Evolutionary conservation across 2,113 vertebrate species (phyloP), one percentile per base, ranked within the genome.

Genomic region (Takifugu bimaculatus): DNA sequence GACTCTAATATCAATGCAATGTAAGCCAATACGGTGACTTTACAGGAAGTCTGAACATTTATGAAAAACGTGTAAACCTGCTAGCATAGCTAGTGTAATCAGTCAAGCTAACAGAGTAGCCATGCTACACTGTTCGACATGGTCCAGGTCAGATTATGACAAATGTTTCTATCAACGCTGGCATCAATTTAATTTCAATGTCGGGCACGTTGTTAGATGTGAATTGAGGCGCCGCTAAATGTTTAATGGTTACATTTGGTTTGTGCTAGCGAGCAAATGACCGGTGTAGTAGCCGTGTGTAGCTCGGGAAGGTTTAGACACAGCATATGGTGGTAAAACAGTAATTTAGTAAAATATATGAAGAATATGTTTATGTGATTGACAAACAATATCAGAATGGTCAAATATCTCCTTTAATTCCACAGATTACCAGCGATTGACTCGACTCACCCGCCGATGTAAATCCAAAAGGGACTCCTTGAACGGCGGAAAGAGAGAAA

Each of bases 401-500:
- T 15, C 0, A 13, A 44, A 60, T 29, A 47, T 35, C 2, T 0
- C 0, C 1, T 0, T 14, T 51, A 53, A 59, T 57, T 1, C 0
- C 1, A 13, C 6, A 56, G 88, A 89, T 90, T 84, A 20, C 25
- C 1, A 32, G 20, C 76, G 87, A 90, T 90, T 73, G 27, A 2
- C 13, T 6, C 2, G 12, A 77, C 87, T 88, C 80, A 88, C 88
- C 87, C 75, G 85, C 80, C 83, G 83, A 78, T 68, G 70, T 54
- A 60, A 84, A 79, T 75, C 82, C 78, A 70, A 79, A 78, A 82
- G 52, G 84, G 69, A 76, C 68, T 53, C 63, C 61, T 4, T 9
- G 56, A 2, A 74, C 67, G 74, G 75, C 81, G 85, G 85, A 90
- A 85, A 28, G 72, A 68, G 74, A 74, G 85, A 86, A 88, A 89